Percentiles rank a stretch among this genome's conserved stretches.
These are phyloP conservation scores for Catharus minimus DNA, from an alignment of 2,113 vertebrate genomes.

Conservation along the genomic window DNA sequence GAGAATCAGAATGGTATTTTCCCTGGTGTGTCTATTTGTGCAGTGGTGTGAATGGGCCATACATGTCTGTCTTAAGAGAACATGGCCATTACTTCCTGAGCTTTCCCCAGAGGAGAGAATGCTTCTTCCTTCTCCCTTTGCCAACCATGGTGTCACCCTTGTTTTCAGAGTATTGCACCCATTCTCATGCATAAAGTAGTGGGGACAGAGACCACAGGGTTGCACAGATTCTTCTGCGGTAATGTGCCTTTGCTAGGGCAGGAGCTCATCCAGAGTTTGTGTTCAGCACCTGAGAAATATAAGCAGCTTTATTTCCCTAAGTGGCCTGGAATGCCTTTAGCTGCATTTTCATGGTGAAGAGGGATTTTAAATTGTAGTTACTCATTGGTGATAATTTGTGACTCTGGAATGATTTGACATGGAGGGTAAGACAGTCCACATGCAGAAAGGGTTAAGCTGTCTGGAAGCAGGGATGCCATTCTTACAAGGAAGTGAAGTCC, in stretches of 20 bases:
- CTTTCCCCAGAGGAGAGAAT: accelerated
- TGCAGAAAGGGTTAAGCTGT: neutral
- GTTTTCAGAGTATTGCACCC: neutral
- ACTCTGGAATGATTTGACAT: neutral
- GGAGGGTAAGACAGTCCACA: neutral
- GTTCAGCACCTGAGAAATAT: neutral
- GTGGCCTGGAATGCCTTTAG: neutral
- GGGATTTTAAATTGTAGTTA: neutral
- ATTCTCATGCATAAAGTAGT: accelerated
- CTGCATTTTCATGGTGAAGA: neutral
- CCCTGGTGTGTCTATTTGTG: neutral
- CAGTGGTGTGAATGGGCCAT: accelerated
- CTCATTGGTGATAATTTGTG: neutral
- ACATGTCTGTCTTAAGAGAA: neutral
- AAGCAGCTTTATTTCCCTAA: neutral
- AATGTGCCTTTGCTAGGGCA: neutral
- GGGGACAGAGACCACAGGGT: neutral
- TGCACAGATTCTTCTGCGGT: accelerated
- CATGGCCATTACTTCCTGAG: accelerated
- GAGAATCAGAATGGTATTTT: neutral
- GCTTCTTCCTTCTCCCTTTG: neutral
- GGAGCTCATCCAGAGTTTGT: neutral
- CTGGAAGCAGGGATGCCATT: neutral
- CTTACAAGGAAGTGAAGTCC: neutral
- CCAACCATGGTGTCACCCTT: neutral